Percentiles rank a stretch among this genome's conserved stretches.
Conservation (phyloP, 2,113 vertebrate genomes). For the Hydrolagus affinis region DNA sequence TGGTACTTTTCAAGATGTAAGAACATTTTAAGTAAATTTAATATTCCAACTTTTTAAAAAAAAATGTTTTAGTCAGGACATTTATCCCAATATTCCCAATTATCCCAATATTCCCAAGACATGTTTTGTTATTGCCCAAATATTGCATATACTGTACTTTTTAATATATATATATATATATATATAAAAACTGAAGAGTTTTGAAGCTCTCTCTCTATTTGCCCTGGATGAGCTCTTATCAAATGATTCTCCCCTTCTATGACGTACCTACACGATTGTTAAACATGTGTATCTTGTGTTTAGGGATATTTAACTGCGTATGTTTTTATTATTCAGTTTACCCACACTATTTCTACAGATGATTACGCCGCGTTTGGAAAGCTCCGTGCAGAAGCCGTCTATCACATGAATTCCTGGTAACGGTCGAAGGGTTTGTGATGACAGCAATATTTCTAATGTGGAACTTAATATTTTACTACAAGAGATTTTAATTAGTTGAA, state of each 20-base stretch:
- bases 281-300: not conserved
- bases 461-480: conserved; percentile 73
- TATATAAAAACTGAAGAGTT: not conserved
- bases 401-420: conserved; percentile 30
- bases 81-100: no score
- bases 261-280: not conserved
- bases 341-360: conserved; percentile 96
- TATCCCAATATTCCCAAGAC: no score
- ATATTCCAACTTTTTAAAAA: no score
- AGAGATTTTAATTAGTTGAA: conserved; percentile 68
- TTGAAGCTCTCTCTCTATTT: not conserved
- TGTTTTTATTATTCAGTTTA: conserved; percentile 60
- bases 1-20: no score
- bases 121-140: no score
- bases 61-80: no score
- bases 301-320: not conserved
- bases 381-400: conserved; percentile 36
- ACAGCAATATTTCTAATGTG: conserved; percentile 59
- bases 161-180: not conserved
- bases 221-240: not conserved
- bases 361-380: conserved; percentile 52
- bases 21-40: no score
- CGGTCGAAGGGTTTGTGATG: conserved; percentile 48
- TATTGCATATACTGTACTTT: no score
- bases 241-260: not conserved